Evolutionary conservation across 2,888 invertebrate species (phyloP).

Genomic region (Congeria kusceri): DNA sequence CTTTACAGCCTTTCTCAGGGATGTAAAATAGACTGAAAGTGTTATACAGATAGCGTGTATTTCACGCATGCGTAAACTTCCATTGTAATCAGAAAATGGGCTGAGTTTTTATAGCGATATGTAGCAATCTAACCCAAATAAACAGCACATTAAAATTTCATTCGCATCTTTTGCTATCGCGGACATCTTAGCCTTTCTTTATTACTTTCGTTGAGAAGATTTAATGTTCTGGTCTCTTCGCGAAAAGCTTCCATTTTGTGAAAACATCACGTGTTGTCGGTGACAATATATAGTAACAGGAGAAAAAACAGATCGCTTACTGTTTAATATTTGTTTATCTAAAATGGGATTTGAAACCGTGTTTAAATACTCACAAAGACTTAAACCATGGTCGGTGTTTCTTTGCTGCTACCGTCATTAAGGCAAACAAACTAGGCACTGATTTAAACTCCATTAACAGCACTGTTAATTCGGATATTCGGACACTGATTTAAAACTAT

Average conservation of each 20-base stretch:
- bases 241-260: conserved; percentile 7
- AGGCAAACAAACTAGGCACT: too few species aligned
- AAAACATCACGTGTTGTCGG: conserved; percentile 1
- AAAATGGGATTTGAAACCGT: too few species aligned
- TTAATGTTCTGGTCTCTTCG: conserved; percentile 10
- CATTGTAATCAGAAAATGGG: conserved; percentile 47
- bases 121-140: conserved; percentile 49
- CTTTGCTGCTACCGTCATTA: too few species aligned
- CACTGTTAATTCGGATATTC: too few species aligned
- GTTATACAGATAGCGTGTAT: conserved; percentile 24
- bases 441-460: too few species aligned
- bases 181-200: conserved; percentile 34
- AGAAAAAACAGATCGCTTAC: not conserved
- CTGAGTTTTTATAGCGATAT: conserved; percentile 43
- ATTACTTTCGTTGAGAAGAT: conserved; percentile 25
- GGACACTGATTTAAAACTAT: too few species aligned
- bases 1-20: conserved; percentile 12
- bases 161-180: conserved; percentile 22
- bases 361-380: too few species aligned
- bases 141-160: conserved; percentile 59
- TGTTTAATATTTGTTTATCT: too few species aligned
- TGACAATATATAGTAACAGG: not conserved
- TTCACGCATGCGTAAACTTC: conserved; percentile 48
- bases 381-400: too few species aligned
- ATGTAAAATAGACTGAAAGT: conserved; percentile 11